Evolutionary conservation across 2,113 vertebrate species (phyloP).

Genomic region (Otocyon megalotis): DNA sequence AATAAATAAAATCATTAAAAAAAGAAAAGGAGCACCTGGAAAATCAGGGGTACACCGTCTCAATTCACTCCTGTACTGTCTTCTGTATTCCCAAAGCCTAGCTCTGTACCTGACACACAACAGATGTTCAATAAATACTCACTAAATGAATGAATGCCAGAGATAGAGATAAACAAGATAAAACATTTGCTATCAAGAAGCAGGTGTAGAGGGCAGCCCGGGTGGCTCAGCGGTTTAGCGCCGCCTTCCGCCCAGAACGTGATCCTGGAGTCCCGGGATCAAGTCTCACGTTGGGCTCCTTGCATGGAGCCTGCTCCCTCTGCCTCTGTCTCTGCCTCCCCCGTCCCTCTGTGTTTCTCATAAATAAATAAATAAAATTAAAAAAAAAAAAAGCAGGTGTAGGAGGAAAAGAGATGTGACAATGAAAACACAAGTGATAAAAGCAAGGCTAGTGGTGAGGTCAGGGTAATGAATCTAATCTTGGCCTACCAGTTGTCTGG

Average conservation of each 20-base stretch:
- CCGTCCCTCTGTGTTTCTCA: too few relatives aligned
- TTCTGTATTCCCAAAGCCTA: neutral
- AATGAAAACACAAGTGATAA: neutral
- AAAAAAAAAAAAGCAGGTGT: neutral
- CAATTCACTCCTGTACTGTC: neutral
- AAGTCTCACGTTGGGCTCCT: too few relatives aligned
- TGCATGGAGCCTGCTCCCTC: too few relatives aligned
- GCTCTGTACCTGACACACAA: neutral
- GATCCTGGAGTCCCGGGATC: too few relatives aligned
- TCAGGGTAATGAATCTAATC: neutral
- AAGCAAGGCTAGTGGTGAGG: neutral
- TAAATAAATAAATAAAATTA: too few relatives aligned
- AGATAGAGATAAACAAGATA: neutral
- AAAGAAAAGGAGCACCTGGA: neutral
- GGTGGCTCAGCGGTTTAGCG: too few relatives aligned
- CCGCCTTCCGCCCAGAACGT: too few relatives aligned
- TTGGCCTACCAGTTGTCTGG: neutral
- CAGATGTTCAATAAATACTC: neutral
- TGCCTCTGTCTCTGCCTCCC: too few relatives aligned
- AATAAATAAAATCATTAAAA: too few relatives aligned
- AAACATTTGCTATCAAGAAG: neutral
- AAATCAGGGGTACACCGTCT: neutral
- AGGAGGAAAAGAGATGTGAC: neutral
- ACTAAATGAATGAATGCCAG: neutral
- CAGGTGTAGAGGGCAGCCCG: neutral